These are phyloP conservation scores for Baccha elongata DNA, from an alignment of 2,888 invertebrate species.

Conservation along the genomic window DNA sequence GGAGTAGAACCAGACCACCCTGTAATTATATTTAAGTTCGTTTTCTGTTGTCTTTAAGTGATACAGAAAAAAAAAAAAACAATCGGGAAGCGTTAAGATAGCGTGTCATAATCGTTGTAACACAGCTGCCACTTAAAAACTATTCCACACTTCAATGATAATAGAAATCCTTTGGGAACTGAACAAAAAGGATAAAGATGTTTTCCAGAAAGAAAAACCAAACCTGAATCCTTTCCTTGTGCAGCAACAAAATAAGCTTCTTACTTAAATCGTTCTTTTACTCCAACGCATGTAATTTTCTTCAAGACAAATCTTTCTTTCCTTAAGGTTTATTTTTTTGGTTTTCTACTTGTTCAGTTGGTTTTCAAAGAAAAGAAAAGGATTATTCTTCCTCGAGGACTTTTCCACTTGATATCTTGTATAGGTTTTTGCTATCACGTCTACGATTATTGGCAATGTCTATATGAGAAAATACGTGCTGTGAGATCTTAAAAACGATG, in stretches of 20 bases:
- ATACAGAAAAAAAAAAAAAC: neutral
- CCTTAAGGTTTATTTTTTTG: neutral
- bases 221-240: neutral
- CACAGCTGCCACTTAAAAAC: constrained; percentile 21
- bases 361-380: neutral
- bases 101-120: constrained; percentile 24
- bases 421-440: neutral
- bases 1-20: no score
- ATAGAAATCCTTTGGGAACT: neutral
- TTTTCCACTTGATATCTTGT: neutral
- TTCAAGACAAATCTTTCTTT: neutral
- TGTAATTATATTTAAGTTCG: no score
- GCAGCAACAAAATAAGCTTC: neutral
- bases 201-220: neutral
- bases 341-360: neutral
- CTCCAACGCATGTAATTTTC: neutral
- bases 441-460: neutral
- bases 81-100: neutral
- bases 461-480: neutral
- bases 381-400: neutral
- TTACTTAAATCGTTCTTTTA: neutral
- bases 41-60: no score
- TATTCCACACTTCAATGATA: neutral
- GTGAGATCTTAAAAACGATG: neutral
- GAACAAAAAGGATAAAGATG: constrained; percentile 5